phyloP scores from a whole-genome alignment of 2,797 vertebrate genomes.

The Enteromius unitaeniatus region DNA sequence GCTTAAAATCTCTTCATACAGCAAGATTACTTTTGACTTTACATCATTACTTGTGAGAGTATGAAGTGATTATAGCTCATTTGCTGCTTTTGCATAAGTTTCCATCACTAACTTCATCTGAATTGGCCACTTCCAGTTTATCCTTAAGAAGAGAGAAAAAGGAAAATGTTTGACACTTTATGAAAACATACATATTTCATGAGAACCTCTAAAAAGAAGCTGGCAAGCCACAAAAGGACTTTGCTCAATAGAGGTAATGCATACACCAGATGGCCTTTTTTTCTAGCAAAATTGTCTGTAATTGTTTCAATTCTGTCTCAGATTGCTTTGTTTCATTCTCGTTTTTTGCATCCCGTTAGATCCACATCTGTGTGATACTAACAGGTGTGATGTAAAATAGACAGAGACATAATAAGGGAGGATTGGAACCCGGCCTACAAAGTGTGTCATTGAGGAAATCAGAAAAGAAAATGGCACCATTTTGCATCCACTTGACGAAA shows the following conservation, averaged over 20 bases:
- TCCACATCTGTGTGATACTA: constrained; percentile 83
- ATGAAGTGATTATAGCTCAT: constrained; percentile 40
- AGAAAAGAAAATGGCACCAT: constrained; percentile 79
- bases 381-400: constrained; percentile 90
- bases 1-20: constrained; percentile 19
- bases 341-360: constrained; percentile 78
- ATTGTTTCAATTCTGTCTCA: constrained; percentile 90
- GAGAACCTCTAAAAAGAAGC: constrained; percentile 60
- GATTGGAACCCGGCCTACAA: constrained; percentile 76
- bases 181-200: constrained; percentile 68
- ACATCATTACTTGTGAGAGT: constrained; percentile 41
- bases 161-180: constrained; percentile 56
- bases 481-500: constrained; percentile 78
- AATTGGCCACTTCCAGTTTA: constrained; percentile 44
- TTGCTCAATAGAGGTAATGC: constrained; percentile 74
- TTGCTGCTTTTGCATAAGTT: constrained; percentile 46
- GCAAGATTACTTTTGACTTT: constrained; percentile 45
- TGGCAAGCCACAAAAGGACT: constrained; percentile 62
- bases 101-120: constrained; percentile 26
- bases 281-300: constrained; percentile 83
- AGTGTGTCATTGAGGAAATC: constrained; percentile 79
- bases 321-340: constrained; percentile 75
- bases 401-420: constrained; percentile 67
- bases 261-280: constrained; percentile 88
- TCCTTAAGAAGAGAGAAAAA: constrained; percentile 43